Base-by-base conservation (phyloP, 2,888 invertebrate species). In the Pammene aurita region DNA sequence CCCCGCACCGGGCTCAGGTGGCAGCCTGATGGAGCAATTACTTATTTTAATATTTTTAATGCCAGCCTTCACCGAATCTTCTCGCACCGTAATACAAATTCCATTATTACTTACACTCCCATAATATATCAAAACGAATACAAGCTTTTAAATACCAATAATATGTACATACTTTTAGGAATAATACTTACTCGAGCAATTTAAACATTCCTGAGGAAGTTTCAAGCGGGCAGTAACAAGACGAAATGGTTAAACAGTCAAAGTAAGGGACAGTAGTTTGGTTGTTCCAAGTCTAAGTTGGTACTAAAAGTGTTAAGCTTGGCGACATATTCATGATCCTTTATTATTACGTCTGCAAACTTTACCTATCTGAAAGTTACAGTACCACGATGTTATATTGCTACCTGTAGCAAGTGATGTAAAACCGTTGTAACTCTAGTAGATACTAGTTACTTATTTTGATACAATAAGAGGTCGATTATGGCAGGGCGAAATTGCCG, bases 41-140 rank as follows among this genome's bases (percentile, higher is more conserved):
- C 88, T 87, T 88, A 88, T 86, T 89, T 87, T 88, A 87, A 88
- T 87, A 89, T 88, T 87, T 88, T 89, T 86, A 88, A 88, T 86
- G 82, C 84, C 81, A 74, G 79, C 81, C 84, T 80, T 80, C 76
- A 74, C 78, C 78, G 74, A 78, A 78, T 77, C 78, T 79, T 83
- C 82, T 83, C 81, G 78, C 78, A 80, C 78, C 77, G 78, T 80
- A 78, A 83, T 79, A 80, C 81, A 82, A 80, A 78, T 77, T 76
- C 74, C 78, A 74, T 81, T 80, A 82, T 84, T 80, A 48, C 48
- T 41, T 7, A 18, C 46, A 65, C 38, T 48, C 13, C 38, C 48
- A 10, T 54, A 64, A 54, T 44, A 16, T 57, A 68, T 50, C 50
- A 34, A 35, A 58, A 60, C 34, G 42, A 16, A 14, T 60, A 35